Evolutionary conservation across 2,797 vertebrate genomes (phyloP).

Genomic region (Jordanella pulchra): DNA sequence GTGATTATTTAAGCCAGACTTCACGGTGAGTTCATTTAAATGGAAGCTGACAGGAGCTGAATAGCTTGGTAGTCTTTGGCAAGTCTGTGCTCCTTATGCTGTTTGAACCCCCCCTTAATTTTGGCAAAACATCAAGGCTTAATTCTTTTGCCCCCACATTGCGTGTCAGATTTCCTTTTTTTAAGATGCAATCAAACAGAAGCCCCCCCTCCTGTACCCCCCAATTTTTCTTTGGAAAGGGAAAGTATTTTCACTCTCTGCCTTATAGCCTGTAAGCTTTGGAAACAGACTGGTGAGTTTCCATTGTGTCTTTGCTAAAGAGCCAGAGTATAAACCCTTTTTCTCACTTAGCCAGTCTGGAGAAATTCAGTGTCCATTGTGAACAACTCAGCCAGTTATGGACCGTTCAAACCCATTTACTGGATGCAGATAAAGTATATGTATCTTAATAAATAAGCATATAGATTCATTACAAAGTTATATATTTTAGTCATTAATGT

Average conservation of each 20-base stretch:
- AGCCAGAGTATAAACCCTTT: constrained; percentile 31
- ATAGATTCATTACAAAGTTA: not conserved
- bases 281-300: constrained; percentile 35
- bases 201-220: not conserved
- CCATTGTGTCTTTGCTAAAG: constrained; percentile 28
- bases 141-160: constrained; percentile 53
- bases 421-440: not conserved
- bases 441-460: not conserved
- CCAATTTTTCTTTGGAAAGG: constrained; percentile 17
- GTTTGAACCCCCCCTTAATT: constrained; percentile 50
- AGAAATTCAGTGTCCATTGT: constrained; percentile 35
- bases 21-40: constrained; percentile 68
- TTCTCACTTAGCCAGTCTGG: constrained; percentile 17
- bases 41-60: constrained; percentile 71
- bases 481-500: not conserved
- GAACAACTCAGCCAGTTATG: constrained; percentile 44
- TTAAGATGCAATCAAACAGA: constrained; percentile 45
- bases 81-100: constrained; percentile 42
- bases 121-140: constrained; percentile 58
- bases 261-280: constrained; percentile 9
- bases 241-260: constrained; percentile 29
- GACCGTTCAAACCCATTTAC: constrained; percentile 20
- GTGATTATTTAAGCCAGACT: constrained; percentile 61
- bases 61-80: constrained; percentile 64
- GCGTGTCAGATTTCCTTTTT: constrained; percentile 61